Conservation (phyloP, 2,888 invertebrate species). For the Hyles lineata region DNA sequence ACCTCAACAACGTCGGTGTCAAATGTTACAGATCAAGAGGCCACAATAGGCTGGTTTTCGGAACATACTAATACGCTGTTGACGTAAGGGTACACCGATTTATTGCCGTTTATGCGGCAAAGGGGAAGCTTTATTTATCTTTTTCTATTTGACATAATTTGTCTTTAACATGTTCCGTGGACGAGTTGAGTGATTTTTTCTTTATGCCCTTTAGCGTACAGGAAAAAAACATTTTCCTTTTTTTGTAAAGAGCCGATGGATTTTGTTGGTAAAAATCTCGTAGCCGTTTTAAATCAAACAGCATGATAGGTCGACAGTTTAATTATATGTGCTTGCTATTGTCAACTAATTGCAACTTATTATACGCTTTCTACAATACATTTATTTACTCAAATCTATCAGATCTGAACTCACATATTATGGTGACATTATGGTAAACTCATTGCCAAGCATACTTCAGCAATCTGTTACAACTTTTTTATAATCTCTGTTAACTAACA, state of each 20-base stretch:
- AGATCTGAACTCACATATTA: no score
- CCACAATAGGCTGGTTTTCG: slow-evolving; percentile 54
- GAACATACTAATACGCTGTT: slow-evolving; percentile 78
- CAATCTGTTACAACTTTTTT: no score
- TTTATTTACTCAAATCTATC: no score
- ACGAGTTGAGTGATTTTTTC: slow-evolving; percentile 50
- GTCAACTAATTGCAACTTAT: no score
- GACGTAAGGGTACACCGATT: slow-evolving; percentile 79
- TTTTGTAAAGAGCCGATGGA: background rate
- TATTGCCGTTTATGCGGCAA: slow-evolving; percentile 75
- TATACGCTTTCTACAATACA: no score
- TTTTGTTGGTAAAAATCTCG: no score
- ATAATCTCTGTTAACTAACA: no score
- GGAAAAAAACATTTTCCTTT: slow-evolving; percentile 17
- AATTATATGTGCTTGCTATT: no score
- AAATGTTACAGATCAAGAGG: slow-evolving; percentile 37
- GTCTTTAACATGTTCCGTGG: slow-evolving; percentile 48
- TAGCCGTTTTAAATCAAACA: no score
- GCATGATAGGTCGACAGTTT: no score
- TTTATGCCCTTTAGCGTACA: slow-evolving; percentile 39
- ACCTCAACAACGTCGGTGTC: slow-evolving; percentile 29
- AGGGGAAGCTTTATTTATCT: slow-evolving; percentile 78
- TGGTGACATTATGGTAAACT: no score
- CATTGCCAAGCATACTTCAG: no score
- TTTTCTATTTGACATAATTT: slow-evolving; percentile 62